Conservation (phyloP, 1,140 invertebrate species). For the Drosophila pandora region DNA sequence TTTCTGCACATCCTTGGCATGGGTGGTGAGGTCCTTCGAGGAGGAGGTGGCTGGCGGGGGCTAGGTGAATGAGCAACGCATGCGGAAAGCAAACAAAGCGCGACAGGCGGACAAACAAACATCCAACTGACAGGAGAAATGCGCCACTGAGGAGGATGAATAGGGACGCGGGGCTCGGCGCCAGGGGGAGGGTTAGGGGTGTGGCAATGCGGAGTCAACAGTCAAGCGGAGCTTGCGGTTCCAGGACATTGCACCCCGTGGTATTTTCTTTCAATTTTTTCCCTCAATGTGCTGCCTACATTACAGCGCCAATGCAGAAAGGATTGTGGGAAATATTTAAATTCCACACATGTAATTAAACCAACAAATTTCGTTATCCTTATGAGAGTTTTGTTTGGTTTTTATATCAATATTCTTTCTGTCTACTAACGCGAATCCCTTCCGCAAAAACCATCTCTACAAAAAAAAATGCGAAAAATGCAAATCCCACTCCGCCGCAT, state of each 20-base stretch:
- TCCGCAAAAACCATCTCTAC: background rate
- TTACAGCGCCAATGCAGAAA: conserved; percentile 5
- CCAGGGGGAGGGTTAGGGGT: conserved; percentile 2
- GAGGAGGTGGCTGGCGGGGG: background rate
- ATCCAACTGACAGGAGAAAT: conserved; percentile 58
- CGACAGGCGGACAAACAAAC: conserved; percentile 73
- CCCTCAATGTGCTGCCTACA: conserved; percentile 47
- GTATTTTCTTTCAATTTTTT: conserved; percentile 48
- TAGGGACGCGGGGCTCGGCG: conserved; percentile 23
- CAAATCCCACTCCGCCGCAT: conserved; percentile 4
- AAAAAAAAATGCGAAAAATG: background rate
- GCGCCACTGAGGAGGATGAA: conserved; percentile 51
- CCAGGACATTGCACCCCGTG: conserved; percentile 62
- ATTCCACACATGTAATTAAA: background rate
- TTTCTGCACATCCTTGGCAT: conserved; percentile 11
- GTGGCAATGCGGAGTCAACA: conserved; percentile 58
- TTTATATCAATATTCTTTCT: background rate
- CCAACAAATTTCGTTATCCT: background rate
- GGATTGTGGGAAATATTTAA: background rate
- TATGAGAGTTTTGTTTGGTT: no score
- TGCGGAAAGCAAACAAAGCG: conserved; percentile 74
- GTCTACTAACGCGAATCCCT: background rate
- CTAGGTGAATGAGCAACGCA: conserved; percentile 56
- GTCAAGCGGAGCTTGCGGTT: conserved; percentile 63
- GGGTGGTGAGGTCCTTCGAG: background rate